A percentile compares a stretch with the other conserved stretches of the same genome.
Evolutionary conservation across 92 coral and sea anemone genomes (phyloP).

Genomic region (Ricordea florida): DNA sequence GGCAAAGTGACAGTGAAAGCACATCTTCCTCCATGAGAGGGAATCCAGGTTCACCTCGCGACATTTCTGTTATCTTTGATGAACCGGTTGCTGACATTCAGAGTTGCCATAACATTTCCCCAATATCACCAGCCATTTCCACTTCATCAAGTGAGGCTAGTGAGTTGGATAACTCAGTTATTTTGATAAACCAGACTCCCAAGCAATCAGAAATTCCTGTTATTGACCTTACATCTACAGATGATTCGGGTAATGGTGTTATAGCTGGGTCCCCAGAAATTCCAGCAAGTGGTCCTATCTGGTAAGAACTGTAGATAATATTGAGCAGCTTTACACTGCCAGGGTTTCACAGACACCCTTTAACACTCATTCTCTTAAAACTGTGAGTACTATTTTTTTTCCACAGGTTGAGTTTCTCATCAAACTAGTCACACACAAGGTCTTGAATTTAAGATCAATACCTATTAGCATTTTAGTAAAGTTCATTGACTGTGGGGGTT

Average conservation of each 20-base stretch:
- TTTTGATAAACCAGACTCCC: conserved; percentile 63
- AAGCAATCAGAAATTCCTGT: conserved; percentile 82
- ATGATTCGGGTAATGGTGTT: conserved; percentile 61
- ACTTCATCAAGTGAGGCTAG: conserved; percentile 81
- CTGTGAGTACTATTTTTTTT: too few relatives aligned
- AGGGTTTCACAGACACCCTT: too few relatives aligned
- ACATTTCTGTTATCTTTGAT: conserved; percentile 71
- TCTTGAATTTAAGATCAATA: too few relatives aligned
- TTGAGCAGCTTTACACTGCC: too few relatives aligned
- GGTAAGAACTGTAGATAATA: conserved; percentile 4
- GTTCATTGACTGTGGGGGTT: too few relatives aligned
- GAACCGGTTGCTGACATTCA: conserved; percentile 54
- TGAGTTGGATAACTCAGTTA: conserved; percentile 67
- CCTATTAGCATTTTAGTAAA: too few relatives aligned
- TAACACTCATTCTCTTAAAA: too few relatives aligned
- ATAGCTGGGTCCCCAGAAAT: conserved; percentile 11
- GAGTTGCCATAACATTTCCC: conserved; percentile 35
- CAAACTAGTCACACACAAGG: too few relatives aligned
- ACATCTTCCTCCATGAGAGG: conserved; percentile 88
- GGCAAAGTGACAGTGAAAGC: conserved; percentile 93
- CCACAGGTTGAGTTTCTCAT: too few relatives aligned
- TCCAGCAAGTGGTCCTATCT: background rate
- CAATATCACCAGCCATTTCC: conserved; percentile 67
- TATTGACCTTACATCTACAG: conserved; percentile 92
- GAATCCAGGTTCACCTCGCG: conserved; percentile 88